Conservation (phyloP, 1,140 invertebrate genomes). For the Camponotus floridanus region DNA sequence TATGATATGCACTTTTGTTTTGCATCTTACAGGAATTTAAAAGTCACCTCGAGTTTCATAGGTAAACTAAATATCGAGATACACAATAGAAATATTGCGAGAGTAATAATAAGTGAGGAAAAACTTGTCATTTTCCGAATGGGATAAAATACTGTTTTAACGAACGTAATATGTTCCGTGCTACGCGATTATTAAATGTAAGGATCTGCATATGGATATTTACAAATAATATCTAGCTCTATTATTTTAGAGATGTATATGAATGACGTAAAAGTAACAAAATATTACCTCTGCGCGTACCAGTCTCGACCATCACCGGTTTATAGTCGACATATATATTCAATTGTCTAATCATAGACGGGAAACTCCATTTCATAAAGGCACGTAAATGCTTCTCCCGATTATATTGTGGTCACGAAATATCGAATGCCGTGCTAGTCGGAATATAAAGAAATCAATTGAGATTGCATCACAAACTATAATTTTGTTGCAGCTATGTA, state of each 20-base stretch:
- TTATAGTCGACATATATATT: slow-evolving; percentile 15
- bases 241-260: neutral
- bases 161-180: too few relatives aligned
- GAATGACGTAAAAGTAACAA: neutral
- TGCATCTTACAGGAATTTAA: neutral
- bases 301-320: slow-evolving; percentile 39
- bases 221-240: slow-evolving; percentile 8
- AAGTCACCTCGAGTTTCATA: neutral
- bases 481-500: neutral
- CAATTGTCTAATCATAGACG: slow-evolving; percentile 14
- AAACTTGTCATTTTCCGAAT: slow-evolving; percentile 4
- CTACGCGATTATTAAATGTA: slow-evolving; percentile 13
- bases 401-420: slow-evolving; percentile 44
- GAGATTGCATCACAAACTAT: slow-evolving; percentile 1
- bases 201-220: neutral
- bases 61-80: neutral
- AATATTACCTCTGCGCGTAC: slow-evolving; percentile 21
- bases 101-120: neutral
- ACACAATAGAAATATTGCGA: neutral
- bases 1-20: neutral
- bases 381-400: slow-evolving; percentile 2
- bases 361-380: slow-evolving; percentile 11
- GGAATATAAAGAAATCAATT: neutral
- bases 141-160: neutral
- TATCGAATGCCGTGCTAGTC: neutral